Percentiles rank a stretch among this genome's conserved stretches.
Evolutionary conservation across 2,113 vertebrate species (phyloP).

Genomic region (Oncorhynchus tshawytscha): DNA sequence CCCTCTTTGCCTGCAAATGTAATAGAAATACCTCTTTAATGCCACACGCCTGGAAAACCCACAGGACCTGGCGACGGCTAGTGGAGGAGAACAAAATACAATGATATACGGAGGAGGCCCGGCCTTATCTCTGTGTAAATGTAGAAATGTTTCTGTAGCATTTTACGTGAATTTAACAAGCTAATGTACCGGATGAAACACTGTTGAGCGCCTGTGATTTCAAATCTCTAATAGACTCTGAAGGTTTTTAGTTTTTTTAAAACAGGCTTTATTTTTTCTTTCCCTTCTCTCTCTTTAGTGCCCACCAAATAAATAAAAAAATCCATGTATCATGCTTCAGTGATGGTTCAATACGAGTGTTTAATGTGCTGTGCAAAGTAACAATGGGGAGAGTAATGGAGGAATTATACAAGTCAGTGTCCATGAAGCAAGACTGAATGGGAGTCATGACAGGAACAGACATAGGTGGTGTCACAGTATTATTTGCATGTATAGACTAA

Average conservation of each 20-base stretch:
- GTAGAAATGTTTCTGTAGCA: conserved; percentile 12
- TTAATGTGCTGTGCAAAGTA: conserved; percentile 8
- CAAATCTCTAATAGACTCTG: conserved; percentile 35
- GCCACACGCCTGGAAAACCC: conserved; percentile 14
- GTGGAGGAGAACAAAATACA: conserved; percentile 13
- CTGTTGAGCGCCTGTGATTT: conserved; percentile 28
- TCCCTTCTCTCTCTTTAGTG: background rate
- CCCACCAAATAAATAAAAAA: background rate
- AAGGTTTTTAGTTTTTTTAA: conserved; percentile 16
- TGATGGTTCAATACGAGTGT: conserved; percentile 11
- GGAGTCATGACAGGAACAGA: conserved; percentile 1
- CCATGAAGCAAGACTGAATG: conserved; percentile 17
- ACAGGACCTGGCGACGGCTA: conserved; percentile 7
- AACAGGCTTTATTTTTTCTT: background rate
- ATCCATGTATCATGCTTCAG: conserved; percentile 1
- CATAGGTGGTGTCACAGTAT: background rate
- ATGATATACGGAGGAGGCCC: conserved; percentile 3
- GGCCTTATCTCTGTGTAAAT: conserved; percentile 10
- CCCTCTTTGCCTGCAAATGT: conserved; percentile 12
- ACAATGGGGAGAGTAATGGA: conserved; percentile 19
- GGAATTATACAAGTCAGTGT: conserved; percentile 27
- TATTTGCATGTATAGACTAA: conserved; percentile 4
- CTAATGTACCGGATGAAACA: conserved; percentile 24
- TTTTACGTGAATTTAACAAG: conserved; percentile 30
- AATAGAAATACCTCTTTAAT: conserved; percentile 32